phyloP scores from a whole-genome alignment of 2,113 vertebrate species.

The Halcyon senegalensis region DNA sequence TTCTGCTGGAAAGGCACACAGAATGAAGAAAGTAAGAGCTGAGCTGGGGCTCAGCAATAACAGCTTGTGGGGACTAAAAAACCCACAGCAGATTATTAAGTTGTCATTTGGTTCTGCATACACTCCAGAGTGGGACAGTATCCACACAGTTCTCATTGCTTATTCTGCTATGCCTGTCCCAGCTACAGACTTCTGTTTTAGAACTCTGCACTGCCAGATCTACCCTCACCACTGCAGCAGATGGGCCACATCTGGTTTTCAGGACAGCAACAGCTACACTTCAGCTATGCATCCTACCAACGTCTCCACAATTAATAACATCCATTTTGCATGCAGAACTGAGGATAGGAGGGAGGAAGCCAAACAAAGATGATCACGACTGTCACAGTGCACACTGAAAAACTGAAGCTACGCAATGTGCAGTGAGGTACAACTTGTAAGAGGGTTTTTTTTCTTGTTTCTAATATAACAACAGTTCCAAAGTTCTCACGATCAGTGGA shows the following conservation, averaged over 20 bases:
- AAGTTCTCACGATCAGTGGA: neutral
- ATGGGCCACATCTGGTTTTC: neutral
- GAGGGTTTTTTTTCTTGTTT: neutral
- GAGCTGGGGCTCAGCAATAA: neutral
- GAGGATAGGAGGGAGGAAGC: neutral
- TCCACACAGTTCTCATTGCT: neutral
- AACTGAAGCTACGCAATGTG: neutral
- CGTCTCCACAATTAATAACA: neutral
- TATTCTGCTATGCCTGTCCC: neutral
- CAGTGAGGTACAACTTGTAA: neutral
- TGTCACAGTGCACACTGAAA: neutral
- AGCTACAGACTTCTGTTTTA: neutral
- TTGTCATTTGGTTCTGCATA: neutral
- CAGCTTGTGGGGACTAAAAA: neutral
- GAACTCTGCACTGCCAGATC: neutral
- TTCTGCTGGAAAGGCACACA: neutral
- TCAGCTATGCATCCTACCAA: neutral
- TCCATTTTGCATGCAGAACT: neutral
- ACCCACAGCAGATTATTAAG: neutral
- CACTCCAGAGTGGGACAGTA: neutral
- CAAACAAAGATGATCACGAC: neutral
- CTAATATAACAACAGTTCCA: neutral
- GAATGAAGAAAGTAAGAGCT: neutral
- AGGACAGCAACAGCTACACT: neutral
- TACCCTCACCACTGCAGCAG: neutral